These are phyloP conservation scores for Onychorhynchus coronatus DNA, from an alignment of 2,113 vertebrate species.

Conservation along the genomic window DNA sequence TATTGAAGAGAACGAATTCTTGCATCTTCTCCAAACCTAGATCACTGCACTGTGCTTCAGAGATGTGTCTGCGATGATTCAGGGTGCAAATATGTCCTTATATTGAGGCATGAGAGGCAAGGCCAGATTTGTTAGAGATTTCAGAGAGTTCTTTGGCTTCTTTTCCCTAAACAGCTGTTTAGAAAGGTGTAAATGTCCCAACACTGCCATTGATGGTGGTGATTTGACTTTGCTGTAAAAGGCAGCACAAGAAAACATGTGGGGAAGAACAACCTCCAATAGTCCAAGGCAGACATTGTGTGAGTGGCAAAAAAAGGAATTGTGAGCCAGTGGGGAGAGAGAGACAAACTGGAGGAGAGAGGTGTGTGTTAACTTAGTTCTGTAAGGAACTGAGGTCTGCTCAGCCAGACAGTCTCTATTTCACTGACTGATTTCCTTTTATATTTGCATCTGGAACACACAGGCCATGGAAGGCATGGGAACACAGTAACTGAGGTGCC, in stretches of 20 bases:
- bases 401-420: background rate
- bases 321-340: fast-evolving
- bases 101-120: background rate
- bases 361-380: background rate
- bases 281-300: background rate
- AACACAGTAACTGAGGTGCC: fast-evolving
- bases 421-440: background rate
- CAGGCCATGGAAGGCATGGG: background rate
- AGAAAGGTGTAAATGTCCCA: background rate
- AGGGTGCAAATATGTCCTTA: fast-evolving
- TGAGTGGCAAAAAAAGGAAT: background rate
- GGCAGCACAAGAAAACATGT: background rate
- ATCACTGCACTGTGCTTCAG: background rate
- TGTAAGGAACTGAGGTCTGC: background rate
- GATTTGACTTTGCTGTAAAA: background rate
- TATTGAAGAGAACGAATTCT: background rate
- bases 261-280: background rate
- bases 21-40: background rate
- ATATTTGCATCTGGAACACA: background rate
- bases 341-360: background rate
- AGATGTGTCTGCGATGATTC: background rate
- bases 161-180: background rate
- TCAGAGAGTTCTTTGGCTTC: background rate
- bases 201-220: background rate
- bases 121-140: background rate